phyloP scores from a whole-genome alignment of 2,797 vertebrate species.

The Malacoraja senta region DNA sequence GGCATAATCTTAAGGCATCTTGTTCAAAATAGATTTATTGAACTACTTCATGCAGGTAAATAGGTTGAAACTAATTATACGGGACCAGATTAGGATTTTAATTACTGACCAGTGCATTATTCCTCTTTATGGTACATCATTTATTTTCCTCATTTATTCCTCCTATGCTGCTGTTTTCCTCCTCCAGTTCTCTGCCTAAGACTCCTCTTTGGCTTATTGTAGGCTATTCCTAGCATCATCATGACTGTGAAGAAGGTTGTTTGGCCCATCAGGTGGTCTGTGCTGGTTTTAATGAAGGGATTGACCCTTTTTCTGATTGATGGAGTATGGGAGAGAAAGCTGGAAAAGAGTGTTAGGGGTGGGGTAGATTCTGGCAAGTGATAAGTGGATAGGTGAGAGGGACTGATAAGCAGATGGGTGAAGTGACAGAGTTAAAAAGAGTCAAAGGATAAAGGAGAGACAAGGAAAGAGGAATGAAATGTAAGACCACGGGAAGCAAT shows the following conservation, averaged over 20 bases:
- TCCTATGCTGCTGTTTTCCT: not conserved
- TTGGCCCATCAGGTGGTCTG: not conserved
- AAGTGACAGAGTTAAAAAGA: too few species aligned
- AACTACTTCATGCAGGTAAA: not conserved
- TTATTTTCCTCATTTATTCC: not conserved
- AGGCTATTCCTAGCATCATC: not conserved
- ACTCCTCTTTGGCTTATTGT: not conserved
- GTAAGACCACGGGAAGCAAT: too few species aligned
- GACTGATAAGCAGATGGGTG: too few species aligned
- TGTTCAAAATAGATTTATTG: slow-evolving; percentile 20
- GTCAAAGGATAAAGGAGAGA: too few species aligned
- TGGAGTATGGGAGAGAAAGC: too few species aligned
- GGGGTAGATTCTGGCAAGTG: too few species aligned
- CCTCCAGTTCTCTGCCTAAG: not conserved
- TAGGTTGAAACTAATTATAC: not conserved
- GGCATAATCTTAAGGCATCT: not conserved
- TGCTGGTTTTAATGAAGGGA: not conserved
- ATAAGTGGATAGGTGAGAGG: too few species aligned
- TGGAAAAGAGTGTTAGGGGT: too few species aligned
- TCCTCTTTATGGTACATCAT: not conserved
- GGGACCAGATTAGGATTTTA: not conserved
- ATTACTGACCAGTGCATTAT: not conserved
- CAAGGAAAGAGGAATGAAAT: too few species aligned
- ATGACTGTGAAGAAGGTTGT: too few species aligned
- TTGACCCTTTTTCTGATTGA: too few species aligned